These are phyloP conservation scores for Nemotelus pantherinus DNA, from an alignment of 2,888 invertebrate species.

Conservation along the genomic window DNA sequence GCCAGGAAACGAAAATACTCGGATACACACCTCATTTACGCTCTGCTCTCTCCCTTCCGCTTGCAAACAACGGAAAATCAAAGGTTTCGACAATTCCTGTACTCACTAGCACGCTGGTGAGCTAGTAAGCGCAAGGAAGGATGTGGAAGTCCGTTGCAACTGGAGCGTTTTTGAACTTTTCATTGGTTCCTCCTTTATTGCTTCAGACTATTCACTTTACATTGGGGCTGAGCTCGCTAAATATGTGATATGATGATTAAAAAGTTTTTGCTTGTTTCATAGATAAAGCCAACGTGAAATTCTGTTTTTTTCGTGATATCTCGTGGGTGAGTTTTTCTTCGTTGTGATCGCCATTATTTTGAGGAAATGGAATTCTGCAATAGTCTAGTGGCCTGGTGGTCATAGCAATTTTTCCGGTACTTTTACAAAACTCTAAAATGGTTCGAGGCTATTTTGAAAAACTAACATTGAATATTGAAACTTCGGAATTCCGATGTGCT, in stretches of 20 bases:
- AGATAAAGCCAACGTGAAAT: slow-evolving; percentile 16
- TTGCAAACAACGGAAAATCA: neutral
- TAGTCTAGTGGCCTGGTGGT: too few relatives aligned
- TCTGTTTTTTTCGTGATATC: neutral
- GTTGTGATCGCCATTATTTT: too few relatives aligned
- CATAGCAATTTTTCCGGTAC: too few relatives aligned
- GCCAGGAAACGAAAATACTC: slow-evolving; percentile 10
- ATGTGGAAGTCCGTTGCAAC: neutral
- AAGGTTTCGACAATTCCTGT: neutral
- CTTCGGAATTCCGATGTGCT: too few relatives aligned
- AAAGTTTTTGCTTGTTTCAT: slow-evolving; percentile 24
- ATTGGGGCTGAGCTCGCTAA: slow-evolving; percentile 13
- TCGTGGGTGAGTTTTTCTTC: neutral
- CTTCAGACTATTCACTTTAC: slow-evolving; percentile 4
- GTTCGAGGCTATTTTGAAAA: too few relatives aligned
- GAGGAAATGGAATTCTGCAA: too few relatives aligned
- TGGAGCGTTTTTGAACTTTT: slow-evolving; percentile 16
- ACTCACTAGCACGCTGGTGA: neutral
- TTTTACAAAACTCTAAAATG: too few relatives aligned
- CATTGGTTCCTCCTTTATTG: slow-evolving; percentile 12
- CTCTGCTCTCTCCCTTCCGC: neutral
- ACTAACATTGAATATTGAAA: too few relatives aligned
- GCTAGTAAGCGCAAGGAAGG: neutral
- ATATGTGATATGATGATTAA: slow-evolving; percentile 38
- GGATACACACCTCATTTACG: neutral